Conservation (phyloP, 2,888 invertebrate species). For the Agrotis exclamationis region DNA sequence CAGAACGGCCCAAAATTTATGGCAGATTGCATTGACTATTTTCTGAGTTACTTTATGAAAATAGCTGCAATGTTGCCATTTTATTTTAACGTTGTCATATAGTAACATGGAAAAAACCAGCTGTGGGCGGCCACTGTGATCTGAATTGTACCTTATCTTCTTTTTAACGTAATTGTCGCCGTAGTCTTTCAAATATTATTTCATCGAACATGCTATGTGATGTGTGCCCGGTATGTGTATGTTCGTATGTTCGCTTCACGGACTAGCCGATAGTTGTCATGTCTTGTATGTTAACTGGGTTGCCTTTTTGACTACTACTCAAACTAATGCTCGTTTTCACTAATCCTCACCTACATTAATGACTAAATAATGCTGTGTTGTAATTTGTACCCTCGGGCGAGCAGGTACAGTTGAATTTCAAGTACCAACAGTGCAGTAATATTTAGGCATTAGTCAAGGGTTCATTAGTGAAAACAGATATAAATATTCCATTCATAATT, state of each 20-base stretch:
- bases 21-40: too few relatives aligned
- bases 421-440: neutral
- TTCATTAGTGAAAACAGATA: neutral
- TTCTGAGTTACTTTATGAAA: too few relatives aligned
- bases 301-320: conserved; percentile 24
- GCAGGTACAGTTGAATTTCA: neutral
- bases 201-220: conserved; percentile 55
- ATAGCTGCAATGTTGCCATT: too few relatives aligned
- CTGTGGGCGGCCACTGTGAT: too few relatives aligned
- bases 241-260: conserved; percentile 51
- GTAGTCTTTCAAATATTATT: conserved; percentile 53
- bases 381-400: too few relatives aligned
- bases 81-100: too few relatives aligned
- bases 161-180: too few relatives aligned
- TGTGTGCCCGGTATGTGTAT: conserved; percentile 60
- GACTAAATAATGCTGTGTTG: neutral
- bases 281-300: conserved; percentile 51
- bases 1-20: too few relatives aligned
- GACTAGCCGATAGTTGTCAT: conserved; percentile 57
- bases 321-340: neutral
- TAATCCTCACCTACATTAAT: neutral
- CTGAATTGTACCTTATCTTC: too few relatives aligned
- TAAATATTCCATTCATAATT: neutral
- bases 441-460: neutral
- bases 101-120: too few relatives aligned